A percentile compares a stretch with the other conserved stretches of the same genome.
phyloP scores from a whole-genome alignment of 2,113 vertebrate genomes.

The Tor tambroides region DNA sequence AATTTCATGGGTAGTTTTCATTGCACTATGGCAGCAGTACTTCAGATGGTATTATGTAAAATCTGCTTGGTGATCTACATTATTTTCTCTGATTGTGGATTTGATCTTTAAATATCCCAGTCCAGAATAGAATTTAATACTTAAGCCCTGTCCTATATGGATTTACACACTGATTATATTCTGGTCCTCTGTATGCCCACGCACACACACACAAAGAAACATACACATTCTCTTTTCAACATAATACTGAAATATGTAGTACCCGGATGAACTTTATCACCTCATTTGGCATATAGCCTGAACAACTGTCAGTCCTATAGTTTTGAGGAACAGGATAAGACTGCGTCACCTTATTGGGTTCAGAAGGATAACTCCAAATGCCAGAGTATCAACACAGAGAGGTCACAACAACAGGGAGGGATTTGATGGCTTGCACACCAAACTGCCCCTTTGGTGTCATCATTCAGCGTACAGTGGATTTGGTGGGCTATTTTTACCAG shows the following conservation, averaged over 20 bases:
- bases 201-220: not conserved
- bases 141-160: slow-evolving; percentile 8
- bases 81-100: slow-evolving; percentile 12
- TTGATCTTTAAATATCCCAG: slow-evolving; percentile 35
- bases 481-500: slow-evolving; percentile 72
- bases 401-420: slow-evolving; percentile 72
- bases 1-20: not conserved
- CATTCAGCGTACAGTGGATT: slow-evolving; percentile 73
- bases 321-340: slow-evolving; percentile 43
- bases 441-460: slow-evolving; percentile 63
- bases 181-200: not conserved
- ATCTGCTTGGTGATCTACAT: not conserved
- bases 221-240: not conserved
- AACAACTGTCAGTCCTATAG: not conserved
- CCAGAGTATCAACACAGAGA: slow-evolving; percentile 59
- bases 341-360: slow-evolving; percentile 49
- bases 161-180: slow-evolving; percentile 21
- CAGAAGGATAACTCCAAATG: slow-evolving; percentile 62
- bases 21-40: not conserved
- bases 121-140: not conserved
- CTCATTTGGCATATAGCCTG: not conserved
- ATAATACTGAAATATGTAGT: not conserved
- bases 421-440: slow-evolving; percentile 64
- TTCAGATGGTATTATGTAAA: not conserved
- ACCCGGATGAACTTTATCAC: not conserved